Conservation (phyloP, 2,888 invertebrate species). For the Lamellibrachia columna region DNA sequence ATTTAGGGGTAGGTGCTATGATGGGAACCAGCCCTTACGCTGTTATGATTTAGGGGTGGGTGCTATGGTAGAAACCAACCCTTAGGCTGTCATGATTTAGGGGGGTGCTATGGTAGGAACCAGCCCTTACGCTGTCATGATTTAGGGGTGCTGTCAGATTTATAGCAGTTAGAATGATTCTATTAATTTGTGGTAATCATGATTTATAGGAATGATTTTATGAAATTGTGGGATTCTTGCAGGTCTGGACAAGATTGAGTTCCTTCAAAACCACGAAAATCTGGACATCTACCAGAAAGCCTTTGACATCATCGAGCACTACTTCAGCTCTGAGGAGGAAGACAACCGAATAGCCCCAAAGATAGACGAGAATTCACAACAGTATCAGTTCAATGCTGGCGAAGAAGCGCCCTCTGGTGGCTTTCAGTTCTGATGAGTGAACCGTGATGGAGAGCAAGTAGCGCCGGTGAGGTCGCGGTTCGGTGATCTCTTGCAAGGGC, state of each 20-base stretch:
- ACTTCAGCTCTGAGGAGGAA: constrained; percentile 84
- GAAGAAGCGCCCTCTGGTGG: constrained; percentile 35
- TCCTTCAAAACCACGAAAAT: constrained; percentile 95
- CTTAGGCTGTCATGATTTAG: too few relatives aligned
- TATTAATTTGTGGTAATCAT: too few relatives aligned
- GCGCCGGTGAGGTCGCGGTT: constrained; percentile 11
- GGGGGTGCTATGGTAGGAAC: too few relatives aligned
- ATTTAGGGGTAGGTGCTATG: too few relatives aligned
- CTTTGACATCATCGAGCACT: constrained; percentile 95
- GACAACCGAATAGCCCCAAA: constrained; percentile 77
- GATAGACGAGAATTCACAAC: constrained; percentile 58
- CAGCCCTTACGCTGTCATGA: too few relatives aligned
- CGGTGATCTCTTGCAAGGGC: constrained; percentile 3
- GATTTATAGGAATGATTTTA: too few relatives aligned
- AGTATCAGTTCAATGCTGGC: constrained; percentile 39
- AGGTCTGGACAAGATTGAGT: constrained; percentile 95
- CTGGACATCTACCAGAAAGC: constrained; percentile 96
- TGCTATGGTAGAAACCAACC: too few relatives aligned
- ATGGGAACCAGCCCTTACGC: too few relatives aligned
- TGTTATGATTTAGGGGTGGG: too few relatives aligned
- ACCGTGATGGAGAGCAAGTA: neutral
- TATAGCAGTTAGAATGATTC: too few relatives aligned
- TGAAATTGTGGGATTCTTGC: constrained; percentile 29
- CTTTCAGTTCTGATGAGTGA: constrained; percentile 36
- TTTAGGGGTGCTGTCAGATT: too few relatives aligned